Conservation (phyloP, 2,888 invertebrate genomes). For the Cordylochernes scorpioides region DNA sequence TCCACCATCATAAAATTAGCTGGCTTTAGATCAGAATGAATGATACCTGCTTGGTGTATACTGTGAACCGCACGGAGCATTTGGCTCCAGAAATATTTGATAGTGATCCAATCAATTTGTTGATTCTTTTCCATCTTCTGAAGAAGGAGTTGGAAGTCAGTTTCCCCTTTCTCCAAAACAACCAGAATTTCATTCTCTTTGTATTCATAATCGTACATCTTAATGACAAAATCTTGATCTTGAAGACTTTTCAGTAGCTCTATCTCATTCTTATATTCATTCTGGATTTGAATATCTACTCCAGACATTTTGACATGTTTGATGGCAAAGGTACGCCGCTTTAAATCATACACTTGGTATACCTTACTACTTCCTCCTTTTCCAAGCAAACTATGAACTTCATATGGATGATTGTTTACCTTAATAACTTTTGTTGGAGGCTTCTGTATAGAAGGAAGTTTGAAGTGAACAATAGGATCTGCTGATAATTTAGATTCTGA, state of each 20-base stretch:
- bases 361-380: too few species aligned
- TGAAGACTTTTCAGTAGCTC: slow-evolving; percentile 49
- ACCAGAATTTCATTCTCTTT: slow-evolving; percentile 40
- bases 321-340: too few species aligned
- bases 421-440: too few species aligned
- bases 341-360: too few species aligned
- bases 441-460: too few species aligned
- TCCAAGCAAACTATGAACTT: too few species aligned
- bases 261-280: slow-evolving; percentile 69
- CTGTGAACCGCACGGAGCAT: slow-evolving; percentile 72
- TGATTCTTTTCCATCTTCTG: slow-evolving; percentile 22
- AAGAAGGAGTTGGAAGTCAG: slow-evolving; percentile 52
- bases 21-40: slow-evolving; percentile 88
- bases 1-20: slow-evolving; percentile 74
- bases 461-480: too few species aligned
- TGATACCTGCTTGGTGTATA: slow-evolving; percentile 88
- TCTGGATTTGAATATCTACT: slow-evolving; percentile 37
- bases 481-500: too few species aligned
- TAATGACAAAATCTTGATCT: slow-evolving; percentile 51
- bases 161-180: slow-evolving; percentile 76
- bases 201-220: slow-evolving; percentile 56
- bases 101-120: slow-evolving; percentile 38
- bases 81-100: slow-evolving; percentile 70
- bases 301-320: slow-evolving; percentile 54
- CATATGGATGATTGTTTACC: too few species aligned